phyloP scores from a whole-genome alignment of 1,140 invertebrate genomes.

The Stenopsyche tienmushanensis region DNA sequence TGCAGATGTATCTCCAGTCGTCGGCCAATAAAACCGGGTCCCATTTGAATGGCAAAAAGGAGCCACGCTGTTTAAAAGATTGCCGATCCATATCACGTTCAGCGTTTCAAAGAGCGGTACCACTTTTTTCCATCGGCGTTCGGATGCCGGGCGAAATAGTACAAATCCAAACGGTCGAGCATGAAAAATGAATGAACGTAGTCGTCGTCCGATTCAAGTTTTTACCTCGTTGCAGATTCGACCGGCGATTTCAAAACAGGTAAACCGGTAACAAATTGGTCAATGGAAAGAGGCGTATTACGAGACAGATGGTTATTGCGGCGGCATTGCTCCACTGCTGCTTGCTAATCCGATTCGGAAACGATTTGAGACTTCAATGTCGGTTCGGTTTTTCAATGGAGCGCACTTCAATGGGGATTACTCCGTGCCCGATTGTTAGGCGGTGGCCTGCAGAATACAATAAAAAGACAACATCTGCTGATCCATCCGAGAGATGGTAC shows the following conservation, averaged over 20 bases:
- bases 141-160: background rate
- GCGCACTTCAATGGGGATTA: background rate
- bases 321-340: background rate
- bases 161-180: background rate
- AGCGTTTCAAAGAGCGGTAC: no score
- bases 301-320: conserved; percentile 19
- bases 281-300: background rate
- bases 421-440: background rate
- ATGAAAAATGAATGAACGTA: background rate
- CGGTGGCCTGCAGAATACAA: background rate
- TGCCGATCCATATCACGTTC: no score
- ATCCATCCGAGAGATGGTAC: background rate
- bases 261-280: conserved; percentile 18
- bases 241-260: background rate
- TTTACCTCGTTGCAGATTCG: background rate
- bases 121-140: background rate
- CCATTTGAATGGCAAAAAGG: no score
- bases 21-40: no score
- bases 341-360: conserved; percentile 19
- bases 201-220: background rate
- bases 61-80: no score
- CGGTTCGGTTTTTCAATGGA: background rate
- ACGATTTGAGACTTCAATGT: background rate
- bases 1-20: no score
- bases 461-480: background rate